Evolutionary conservation across 2,113 vertebrate species (phyloP), one percentile per base, ranked within the genome.

Genomic region (Platycercus adscitus): DNA sequence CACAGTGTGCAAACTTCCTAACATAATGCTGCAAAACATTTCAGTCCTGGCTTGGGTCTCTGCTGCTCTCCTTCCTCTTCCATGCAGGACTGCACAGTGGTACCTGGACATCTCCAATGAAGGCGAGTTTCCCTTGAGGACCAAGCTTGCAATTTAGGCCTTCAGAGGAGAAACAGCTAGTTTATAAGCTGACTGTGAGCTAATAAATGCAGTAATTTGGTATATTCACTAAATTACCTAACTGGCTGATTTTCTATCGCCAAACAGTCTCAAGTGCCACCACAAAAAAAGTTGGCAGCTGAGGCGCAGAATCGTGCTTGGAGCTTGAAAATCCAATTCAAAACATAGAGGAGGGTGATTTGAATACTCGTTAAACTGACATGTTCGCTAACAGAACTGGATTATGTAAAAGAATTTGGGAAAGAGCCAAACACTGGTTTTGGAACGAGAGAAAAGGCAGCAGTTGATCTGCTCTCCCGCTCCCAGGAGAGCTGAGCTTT

Each of bases 401-500:
- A 76, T 92, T 88, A 88, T 82, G 44, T 79, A 77, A 76, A 87
- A 53, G 49, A 44, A 76, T 83, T 79, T 72, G 66, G 58, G 53
- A 80, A 60, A 49, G 23, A 58, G 81, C 75, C 43, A 61, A 46
- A 69, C 12, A 18, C 25, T 83, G 46, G 23, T 39, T 93, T 89
- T 85, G 66, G 53, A 66, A 91, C 56, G 58, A 82, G 46, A 86
- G 46, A 71, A 89, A 79, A 79, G 41, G 68, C 53, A 79, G 78
- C 65, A 76, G 52, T 63, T 85, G 71, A 61, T 66, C 66, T 50
- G 37, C 47, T 35, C 58, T 79, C 56, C 2, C 6, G 52, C 56
- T 84, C 73, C 82, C n/a, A 10, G 56, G 56, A 91, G 92, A 73
- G 56, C 90, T 82, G 81, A 88, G 66, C 71, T 91, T 85, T 94